Base-by-base conservation (phyloP, 2,113 vertebrate species). In the Amblyornis subalaris region DNA sequence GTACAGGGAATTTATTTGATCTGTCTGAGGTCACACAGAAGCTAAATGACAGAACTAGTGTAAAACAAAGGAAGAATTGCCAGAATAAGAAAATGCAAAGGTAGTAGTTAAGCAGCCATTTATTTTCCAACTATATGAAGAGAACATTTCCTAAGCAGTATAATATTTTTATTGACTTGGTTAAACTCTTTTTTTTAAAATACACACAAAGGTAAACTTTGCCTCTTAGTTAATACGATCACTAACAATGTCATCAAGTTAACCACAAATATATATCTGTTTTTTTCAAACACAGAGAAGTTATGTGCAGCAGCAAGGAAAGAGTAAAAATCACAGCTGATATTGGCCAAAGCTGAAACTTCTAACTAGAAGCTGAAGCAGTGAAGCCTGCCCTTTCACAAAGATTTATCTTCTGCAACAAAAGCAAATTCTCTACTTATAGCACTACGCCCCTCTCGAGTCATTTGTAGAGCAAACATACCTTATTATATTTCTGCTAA, bases 381-480 rank as follows among this genome's bases (percentile, higher is more conserved):
- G 67, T 85, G 64, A 79, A 93, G 47, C 47, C 42, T 47, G 8
- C 18, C 66, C 31, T 92, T 92, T 82, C 83, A 85, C 60, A 57
- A 62, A 66, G 48, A 69, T 89, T 88, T 95, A 74, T 90, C 31
- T 83, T 72, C 21, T 88, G 48, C 33, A 76, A 87, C 25, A 65
- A 58, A 44, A 40, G 35, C 40, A 90, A 69, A 69, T 35, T 69
- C 66, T 80, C 25, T 66, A 51, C 47, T 85, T 84, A 42, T 42
- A 36, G 29, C 26, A 51, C 58, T 50, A 66, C 9, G 2, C 20
- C 53, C 21, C 29, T 90, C 33, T 73, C 28, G 61, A 81, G 35
- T 71, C 6, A 84, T 90, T 94, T 74, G 61, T 74, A 86, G n/a
- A 81, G 67, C 53, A 94, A 95, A 92, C 54, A 73, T 76, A 62